phyloP scores from a whole-genome alignment of 2,888 invertebrate species.

The Erynnis tages region DNA sequence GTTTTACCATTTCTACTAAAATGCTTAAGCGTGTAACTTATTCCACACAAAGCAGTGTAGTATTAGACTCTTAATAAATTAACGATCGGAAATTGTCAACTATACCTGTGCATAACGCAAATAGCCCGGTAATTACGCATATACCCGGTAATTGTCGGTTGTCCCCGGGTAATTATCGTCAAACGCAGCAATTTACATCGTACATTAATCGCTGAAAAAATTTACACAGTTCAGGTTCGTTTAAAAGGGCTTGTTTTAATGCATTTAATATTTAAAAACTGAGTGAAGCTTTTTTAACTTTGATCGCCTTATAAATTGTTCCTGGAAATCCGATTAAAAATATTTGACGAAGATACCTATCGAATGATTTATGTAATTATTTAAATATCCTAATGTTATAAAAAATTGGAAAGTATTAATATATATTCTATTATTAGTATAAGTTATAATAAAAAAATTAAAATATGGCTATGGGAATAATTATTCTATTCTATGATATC shows the following conservation, averaged over 20 bases:
- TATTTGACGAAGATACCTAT: too few relatives aligned
- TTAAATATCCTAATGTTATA: too few relatives aligned
- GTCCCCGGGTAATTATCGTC: slow-evolving; percentile 9
- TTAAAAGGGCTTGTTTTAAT: background rate
- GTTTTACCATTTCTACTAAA: too few relatives aligned
- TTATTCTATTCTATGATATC: too few relatives aligned
- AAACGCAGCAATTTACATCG: slow-evolving; percentile 11
- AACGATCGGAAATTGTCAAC: slow-evolving; percentile 43
- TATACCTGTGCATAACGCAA: slow-evolving; percentile 37
- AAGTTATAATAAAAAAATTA: too few relatives aligned
- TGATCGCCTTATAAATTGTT: too few relatives aligned
- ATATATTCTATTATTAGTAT: too few relatives aligned
- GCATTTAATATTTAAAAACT: background rate
- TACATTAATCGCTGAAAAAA: slow-evolving; percentile 12
- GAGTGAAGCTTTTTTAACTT: too few relatives aligned
- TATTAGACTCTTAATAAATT: slow-evolving; percentile 40
- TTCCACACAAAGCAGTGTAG: slow-evolving; percentile 8
- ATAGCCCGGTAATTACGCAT: slow-evolving; percentile 41
- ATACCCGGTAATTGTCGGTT: slow-evolving; percentile 38
- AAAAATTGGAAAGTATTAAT: too few relatives aligned
- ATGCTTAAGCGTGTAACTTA: slow-evolving; percentile 6
- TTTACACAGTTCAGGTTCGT: background rate
- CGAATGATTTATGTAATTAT: too few relatives aligned
- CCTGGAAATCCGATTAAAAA: too few relatives aligned
- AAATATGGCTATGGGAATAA: too few relatives aligned